Conservation (phyloP, 2,797 vertebrate genomes). For the Peromyscus attwateri region DNA sequence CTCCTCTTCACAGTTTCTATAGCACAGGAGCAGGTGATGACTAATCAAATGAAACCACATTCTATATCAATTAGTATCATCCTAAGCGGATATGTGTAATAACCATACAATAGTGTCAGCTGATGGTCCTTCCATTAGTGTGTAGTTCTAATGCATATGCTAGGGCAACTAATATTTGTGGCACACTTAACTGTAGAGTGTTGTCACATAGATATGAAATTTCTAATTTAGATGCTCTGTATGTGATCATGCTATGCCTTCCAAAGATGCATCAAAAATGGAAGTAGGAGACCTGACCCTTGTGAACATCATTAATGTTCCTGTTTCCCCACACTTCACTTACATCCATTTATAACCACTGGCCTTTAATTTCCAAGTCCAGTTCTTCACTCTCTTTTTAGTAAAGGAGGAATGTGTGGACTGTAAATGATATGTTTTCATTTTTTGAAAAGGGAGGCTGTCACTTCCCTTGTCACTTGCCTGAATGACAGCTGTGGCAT, state of each 20-base stretch:
- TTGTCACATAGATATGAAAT: neutral
- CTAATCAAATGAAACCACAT: no score
- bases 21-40: no score
- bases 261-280: no score
- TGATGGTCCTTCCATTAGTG: neutral
- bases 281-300: neutral
- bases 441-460: neutral
- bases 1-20: no score
- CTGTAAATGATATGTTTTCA: neutral
- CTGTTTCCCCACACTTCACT: neutral
- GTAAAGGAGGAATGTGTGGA: neutral
- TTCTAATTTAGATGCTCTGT: neutral
- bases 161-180: neutral
- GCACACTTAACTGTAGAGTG: no score
- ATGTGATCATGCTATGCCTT: no score
- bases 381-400: neutral
- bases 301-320: neutral
- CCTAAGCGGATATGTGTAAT: no score
- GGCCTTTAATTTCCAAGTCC: neutral
- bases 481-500: neutral
- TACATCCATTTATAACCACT: neutral
- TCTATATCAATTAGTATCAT: neutral
- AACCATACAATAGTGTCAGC: neutral
- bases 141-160: neutral
- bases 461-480: neutral